These are phyloP conservation scores for Hirundo rustica DNA, from an alignment of 2,797 vertebrate genomes.

Conservation along the genomic window DNA sequence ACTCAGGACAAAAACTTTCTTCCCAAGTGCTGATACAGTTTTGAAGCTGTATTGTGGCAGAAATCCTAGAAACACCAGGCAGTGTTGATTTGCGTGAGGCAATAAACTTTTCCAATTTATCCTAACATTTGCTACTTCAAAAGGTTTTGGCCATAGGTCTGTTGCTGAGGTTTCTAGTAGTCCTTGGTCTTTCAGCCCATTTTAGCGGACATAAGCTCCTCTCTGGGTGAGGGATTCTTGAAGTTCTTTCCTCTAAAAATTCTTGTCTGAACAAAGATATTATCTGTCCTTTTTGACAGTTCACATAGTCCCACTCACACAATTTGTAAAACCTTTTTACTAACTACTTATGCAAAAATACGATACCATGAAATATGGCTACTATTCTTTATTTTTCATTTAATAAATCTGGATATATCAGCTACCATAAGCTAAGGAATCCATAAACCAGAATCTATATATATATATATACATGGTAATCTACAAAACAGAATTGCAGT, in stretches of 20 bases:
- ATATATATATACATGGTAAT: neutral
- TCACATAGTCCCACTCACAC: neutral
- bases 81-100: neutral
- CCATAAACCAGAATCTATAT: neutral
- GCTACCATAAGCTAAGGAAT: neutral
- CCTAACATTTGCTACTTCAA: neutral
- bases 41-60: neutral
- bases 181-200: neutral
- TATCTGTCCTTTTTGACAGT: neutral
- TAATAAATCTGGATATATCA: neutral
- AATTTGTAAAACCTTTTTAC: neutral
- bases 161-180: neutral
- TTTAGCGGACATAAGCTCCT: neutral
- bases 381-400: neutral
- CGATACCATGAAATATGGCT: neutral
- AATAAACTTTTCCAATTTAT: neutral
- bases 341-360: neutral
- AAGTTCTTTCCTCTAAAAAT: neutral
- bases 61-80: neutral
- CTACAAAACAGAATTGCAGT: neutral
- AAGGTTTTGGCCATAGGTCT: neutral
- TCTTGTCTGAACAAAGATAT: neutral
- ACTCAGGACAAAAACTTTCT: neutral
- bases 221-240: neutral
- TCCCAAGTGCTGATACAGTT: neutral